Evolutionary conservation across 2,888 invertebrate genomes (phyloP).

Genomic region (Hypena proboscidalis): DNA sequence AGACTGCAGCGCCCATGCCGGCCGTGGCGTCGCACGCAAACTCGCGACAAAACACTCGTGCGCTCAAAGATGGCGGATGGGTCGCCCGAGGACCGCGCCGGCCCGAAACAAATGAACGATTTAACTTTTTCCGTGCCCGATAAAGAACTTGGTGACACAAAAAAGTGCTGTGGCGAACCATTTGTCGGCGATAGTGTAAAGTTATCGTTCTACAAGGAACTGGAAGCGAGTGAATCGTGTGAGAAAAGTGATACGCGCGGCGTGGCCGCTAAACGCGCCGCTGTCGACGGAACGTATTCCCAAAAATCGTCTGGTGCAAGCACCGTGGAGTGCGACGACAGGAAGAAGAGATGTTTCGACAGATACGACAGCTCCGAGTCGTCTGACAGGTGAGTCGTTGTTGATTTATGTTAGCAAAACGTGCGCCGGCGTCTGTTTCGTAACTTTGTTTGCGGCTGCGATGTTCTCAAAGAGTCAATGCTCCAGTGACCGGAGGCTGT

Average conservation of each 20-base stretch:
- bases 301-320: slow-evolving; percentile 69
- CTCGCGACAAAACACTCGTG: slow-evolving; percentile 85
- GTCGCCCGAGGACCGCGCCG: slow-evolving; percentile 87
- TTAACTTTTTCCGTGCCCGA: slow-evolving; percentile 83
- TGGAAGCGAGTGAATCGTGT: slow-evolving; percentile 81
- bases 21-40: slow-evolving; percentile 64
- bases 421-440: slow-evolving; percentile 34
- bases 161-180: slow-evolving; percentile 82
- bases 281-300: slow-evolving; percentile 66
- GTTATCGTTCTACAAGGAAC: slow-evolving; percentile 80
- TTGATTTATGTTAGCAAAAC: slow-evolving; percentile 53
- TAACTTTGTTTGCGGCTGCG: slow-evolving; percentile 62
- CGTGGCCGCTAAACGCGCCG: slow-evolving; percentile 74
- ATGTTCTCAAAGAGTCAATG: slow-evolving; percentile 74
- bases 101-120: slow-evolving; percentile 84
- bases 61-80: slow-evolving; percentile 94
- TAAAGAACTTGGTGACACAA: slow-evolving; percentile 79
- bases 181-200: slow-evolving; percentile 71
- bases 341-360: slow-evolving; percentile 95
- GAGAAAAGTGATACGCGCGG: slow-evolving; percentile 82
- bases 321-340: slow-evolving; percentile 82
- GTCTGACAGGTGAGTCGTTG: slow-evolving; percentile 92
- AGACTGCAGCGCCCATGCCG: slow-evolving; percentile 70
- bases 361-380: slow-evolving; percentile 97
- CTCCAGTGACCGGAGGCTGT: slow-evolving; percentile 83